These are phyloP conservation scores for Brachionus manjavacas DNA, from an alignment of 1,140 invertebrate species.

Conservation along the genomic window DNA sequence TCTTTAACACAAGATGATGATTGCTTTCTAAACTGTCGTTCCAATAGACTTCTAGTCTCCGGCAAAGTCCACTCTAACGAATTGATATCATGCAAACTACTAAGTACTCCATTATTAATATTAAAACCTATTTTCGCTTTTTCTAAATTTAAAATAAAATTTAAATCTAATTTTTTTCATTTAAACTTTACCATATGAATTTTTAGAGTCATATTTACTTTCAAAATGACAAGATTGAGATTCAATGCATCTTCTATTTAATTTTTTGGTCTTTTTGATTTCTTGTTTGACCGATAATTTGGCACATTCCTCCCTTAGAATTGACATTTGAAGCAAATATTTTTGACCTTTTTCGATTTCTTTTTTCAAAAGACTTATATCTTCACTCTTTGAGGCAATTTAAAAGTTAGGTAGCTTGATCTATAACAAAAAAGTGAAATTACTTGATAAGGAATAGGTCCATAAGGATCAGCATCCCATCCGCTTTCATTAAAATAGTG, in stretches of 20 bases:
- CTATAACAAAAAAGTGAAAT: not conserved
- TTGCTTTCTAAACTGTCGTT: not conserved
- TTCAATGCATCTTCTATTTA: not conserved
- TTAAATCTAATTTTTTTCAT: not conserved
- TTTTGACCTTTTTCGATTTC: slow-evolving; percentile 50
- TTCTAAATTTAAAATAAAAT: slow-evolving; percentile 48
- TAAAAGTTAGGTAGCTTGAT: not conserved
- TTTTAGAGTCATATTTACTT: slow-evolving; percentile 44
- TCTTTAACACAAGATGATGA: not conserved
- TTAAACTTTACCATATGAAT: not conserved
- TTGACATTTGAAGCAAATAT: slow-evolving; percentile 50
- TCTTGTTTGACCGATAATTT: slow-evolving; percentile 48
- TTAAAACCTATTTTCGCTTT: slow-evolving; percentile 51
- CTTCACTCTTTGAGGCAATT: slow-evolving; percentile 51
- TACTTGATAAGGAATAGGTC: slow-evolving; percentile 53
- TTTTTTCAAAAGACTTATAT: slow-evolving; percentile 52
- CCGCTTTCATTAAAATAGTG: slow-evolving; percentile 55
- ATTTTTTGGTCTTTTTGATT: not conserved
- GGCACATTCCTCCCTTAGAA: slow-evolving; percentile 54
- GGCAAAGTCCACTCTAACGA: slow-evolving; percentile 54
- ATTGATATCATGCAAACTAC: slow-evolving; percentile 31
- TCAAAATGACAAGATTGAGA: not conserved
- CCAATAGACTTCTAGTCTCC: slow-evolving; percentile 47
- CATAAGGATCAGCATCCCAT: slow-evolving; percentile 45
- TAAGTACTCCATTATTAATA: slow-evolving; percentile 48